phyloP scores from a whole-genome alignment of 2,797 vertebrate genomes.

The Pyrocephalus nanus region DNA sequence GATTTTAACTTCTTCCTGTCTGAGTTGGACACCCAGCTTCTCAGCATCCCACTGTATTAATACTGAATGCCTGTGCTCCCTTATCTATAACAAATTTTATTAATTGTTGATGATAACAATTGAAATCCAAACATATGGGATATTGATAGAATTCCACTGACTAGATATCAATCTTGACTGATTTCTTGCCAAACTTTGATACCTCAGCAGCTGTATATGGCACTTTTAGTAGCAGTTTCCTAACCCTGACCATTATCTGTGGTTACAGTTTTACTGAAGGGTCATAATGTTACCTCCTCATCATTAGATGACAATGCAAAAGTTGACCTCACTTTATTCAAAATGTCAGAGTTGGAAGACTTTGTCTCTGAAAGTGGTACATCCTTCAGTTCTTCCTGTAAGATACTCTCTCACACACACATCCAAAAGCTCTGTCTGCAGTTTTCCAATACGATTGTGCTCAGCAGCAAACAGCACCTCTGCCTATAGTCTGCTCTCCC shows the following conservation, averaged over 20 bases:
- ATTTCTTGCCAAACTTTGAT: background rate
- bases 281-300: background rate
- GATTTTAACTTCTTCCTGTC: background rate
- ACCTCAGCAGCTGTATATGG: background rate
- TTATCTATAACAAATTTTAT: background rate
- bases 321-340: background rate
- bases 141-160: background rate
- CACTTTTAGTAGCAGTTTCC: background rate
- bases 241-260: background rate
- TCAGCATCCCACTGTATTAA: background rate
- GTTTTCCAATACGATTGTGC: background rate
- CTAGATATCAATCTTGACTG: background rate
- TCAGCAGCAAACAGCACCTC: background rate
- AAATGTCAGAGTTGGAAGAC: background rate
- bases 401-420: background rate
- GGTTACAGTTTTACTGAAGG: background rate
- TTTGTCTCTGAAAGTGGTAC: background rate
- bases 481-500: background rate
- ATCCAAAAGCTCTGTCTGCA: background rate
- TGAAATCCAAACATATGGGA: background rate
- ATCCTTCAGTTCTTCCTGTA: background rate
- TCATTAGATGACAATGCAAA: background rate
- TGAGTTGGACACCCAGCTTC: fast-evolving
- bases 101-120: background rate
- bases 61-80: background rate